A percentile compares a stretch with the other conserved stretches of the same genome.
phyloP scores from a whole-genome alignment of 2,113 vertebrate genomes.

The Dryoscopus gambensis region DNA sequence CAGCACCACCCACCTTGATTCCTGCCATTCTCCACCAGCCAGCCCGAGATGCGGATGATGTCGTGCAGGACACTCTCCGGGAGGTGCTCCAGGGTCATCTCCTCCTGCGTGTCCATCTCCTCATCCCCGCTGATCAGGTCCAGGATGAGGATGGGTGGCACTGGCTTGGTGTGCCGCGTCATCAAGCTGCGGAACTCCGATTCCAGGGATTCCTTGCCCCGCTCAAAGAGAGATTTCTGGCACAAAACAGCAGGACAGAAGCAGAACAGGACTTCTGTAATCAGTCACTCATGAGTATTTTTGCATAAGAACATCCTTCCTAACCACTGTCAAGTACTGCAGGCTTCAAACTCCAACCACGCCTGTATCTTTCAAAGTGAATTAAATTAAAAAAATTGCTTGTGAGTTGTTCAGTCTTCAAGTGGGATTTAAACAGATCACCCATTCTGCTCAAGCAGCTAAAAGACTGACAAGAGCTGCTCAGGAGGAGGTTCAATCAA shows the following conservation, averaged over 20 bases:
- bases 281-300: neutral
- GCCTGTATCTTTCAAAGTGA: neutral
- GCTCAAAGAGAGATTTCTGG: conserved; percentile 93
- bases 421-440: neutral
- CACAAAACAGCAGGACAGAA: neutral
- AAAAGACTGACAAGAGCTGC: neutral
- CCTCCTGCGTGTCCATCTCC: conserved; percentile 89
- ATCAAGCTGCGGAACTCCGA: conserved; percentile 91
- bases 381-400: neutral
- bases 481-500: neutral
- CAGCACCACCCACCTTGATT: conserved; percentile 84
- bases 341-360: neutral
- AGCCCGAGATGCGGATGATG: conserved; percentile 88
- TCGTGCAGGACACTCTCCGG: conserved; percentile 87
- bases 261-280: neutral
- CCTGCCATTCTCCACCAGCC: conserved; percentile 94
- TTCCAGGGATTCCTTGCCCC: conserved; percentile 93
- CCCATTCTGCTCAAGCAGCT: neutral
- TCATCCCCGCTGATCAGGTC: conserved; percentile 88
- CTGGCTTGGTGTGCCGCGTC: conserved; percentile 90
- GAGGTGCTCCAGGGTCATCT: conserved; percentile 88
- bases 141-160: conserved; percentile 92
- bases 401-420: neutral
- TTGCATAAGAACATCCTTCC: neutral
- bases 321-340: neutral